phyloP scores from a whole-genome alignment of 2,113 vertebrate species.

The Atherinomorus stipes region DNA sequence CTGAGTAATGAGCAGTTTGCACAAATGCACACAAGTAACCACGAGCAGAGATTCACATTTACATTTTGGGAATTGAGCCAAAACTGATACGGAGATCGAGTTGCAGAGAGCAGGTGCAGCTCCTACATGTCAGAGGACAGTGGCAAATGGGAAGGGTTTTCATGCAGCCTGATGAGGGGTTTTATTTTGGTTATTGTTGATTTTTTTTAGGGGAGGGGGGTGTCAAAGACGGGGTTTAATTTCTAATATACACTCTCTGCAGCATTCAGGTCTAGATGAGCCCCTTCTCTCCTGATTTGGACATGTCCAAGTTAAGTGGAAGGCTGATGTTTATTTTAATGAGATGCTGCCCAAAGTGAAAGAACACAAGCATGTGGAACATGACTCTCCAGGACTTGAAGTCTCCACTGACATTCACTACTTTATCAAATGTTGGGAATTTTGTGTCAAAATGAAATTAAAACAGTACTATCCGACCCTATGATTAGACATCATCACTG shows the following conservation, averaged over 20 bases:
- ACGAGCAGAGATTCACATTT: slow-evolving; percentile 20
- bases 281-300: background rate
- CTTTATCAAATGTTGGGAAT: background rate
- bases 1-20: background rate
- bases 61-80: slow-evolving; percentile 32
- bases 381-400: background rate
- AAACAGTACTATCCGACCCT: background rate
- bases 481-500: too few species aligned
- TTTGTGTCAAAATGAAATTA: slow-evolving; percentile 5
- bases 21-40: slow-evolving; percentile 2
- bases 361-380: slow-evolving; percentile 7
- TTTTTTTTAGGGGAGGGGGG: too few species aligned
- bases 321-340: slow-evolving; percentile 17
- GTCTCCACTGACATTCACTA: background rate
- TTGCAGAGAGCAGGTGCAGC: slow-evolving; percentile 8
- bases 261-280: background rate
- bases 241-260: background rate
- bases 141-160: background rate
- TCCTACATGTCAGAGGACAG: background rate
- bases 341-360: background rate
- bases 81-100: slow-evolving; percentile 13
- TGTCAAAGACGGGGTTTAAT: background rate
- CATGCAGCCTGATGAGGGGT: background rate
- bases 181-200: too few species aligned
- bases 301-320: background rate